A percentile compares a stretch with the other conserved stretches of the same genome.
phyloP scores from a whole-genome alignment of 1,140 invertebrate species.

The Agrilus planipennis region DNA sequence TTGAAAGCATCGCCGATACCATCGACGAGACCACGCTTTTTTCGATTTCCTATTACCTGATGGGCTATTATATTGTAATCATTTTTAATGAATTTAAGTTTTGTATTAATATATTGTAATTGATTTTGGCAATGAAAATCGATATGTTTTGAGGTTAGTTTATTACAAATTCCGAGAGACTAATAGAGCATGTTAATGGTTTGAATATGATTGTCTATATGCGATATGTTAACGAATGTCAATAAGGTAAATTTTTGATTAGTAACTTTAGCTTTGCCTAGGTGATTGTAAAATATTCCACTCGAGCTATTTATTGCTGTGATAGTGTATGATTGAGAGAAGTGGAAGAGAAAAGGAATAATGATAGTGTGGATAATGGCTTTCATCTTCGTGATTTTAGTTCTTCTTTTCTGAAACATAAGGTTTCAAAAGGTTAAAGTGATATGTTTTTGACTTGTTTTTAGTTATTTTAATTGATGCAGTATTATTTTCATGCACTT shows the following conservation, averaged over 20 bases:
- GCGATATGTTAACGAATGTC: slow-evolving; percentile 12
- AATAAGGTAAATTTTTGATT: slow-evolving; percentile 12
- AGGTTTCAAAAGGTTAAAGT: not conserved
- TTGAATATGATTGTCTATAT: slow-evolving; percentile 1
- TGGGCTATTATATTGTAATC: slow-evolving; percentile 1
- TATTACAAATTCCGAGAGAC: not conserved
- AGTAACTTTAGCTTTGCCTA: slow-evolving; percentile 10
- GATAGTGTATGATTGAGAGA: not conserved
- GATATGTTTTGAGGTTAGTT: not conserved
- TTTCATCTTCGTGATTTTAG: not conserved
- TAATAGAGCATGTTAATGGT: slow-evolving; percentile 2
- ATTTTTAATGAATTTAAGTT: slow-evolving; percentile 7
- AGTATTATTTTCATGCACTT: slow-evolving; percentile 25
- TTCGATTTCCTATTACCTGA: slow-evolving; percentile 4
- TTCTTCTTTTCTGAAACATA: not conserved
- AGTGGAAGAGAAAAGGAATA: not conserved
- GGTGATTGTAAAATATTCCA: slow-evolving; percentile 11
- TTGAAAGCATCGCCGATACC: slow-evolving; percentile 17
- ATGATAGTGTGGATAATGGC: not conserved
- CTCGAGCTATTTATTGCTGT: slow-evolving; percentile 1
- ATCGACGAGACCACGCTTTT: slow-evolving; percentile 18
- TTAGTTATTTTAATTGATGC: slow-evolving; percentile 10
- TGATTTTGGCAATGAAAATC: slow-evolving; percentile 3
- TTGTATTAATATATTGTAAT: slow-evolving; percentile 9
- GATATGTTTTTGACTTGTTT: slow-evolving; percentile 1